These are phyloP conservation scores for Stichodactyla helianthus DNA, from an alignment of 64 coral and sea anemone species.

Conservation along the genomic window DNA sequence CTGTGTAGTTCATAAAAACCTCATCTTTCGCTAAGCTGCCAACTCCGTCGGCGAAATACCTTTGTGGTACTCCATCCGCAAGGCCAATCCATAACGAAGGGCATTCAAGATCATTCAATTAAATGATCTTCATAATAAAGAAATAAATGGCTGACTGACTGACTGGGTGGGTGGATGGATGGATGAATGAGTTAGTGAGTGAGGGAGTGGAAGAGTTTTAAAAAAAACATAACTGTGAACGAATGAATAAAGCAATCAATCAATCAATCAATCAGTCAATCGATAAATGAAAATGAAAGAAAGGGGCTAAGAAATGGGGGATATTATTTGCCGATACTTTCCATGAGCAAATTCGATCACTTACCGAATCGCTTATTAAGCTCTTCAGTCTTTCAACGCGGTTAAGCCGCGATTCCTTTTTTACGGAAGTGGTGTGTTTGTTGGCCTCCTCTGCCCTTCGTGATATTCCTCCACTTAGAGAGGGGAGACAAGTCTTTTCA, in stretches of 20 bases:
- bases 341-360: too few relatives aligned
- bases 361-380: constrained; percentile 13
- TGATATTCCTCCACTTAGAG: background rate
- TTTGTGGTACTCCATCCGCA: background rate
- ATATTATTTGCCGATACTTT: too few relatives aligned
- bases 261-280: too few relatives aligned
- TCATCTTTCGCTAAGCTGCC: background rate
- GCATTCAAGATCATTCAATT: constrained; percentile 5
- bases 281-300: too few relatives aligned
- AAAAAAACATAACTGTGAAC: too few relatives aligned
- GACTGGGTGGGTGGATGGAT: too few relatives aligned
- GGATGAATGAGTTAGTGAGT: too few relatives aligned
- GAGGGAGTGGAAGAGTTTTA: too few relatives aligned
- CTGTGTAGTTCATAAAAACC: constrained; percentile 7
- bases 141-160: too few relatives aligned
- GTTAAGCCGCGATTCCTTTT: background rate
- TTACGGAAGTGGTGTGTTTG: background rate
- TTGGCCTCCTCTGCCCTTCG: background rate
- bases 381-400: background rate
- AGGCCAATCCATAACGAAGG: constrained; percentile 10
- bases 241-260: too few relatives aligned
- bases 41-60: constrained; percentile 1
- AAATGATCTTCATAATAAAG: background rate
- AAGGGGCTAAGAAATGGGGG: background rate
- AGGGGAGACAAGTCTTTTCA: background rate